Evolutionary conservation across 1,140 invertebrate genomes (phyloP).

Genomic region (Zaprionus ghesquierei): DNA sequence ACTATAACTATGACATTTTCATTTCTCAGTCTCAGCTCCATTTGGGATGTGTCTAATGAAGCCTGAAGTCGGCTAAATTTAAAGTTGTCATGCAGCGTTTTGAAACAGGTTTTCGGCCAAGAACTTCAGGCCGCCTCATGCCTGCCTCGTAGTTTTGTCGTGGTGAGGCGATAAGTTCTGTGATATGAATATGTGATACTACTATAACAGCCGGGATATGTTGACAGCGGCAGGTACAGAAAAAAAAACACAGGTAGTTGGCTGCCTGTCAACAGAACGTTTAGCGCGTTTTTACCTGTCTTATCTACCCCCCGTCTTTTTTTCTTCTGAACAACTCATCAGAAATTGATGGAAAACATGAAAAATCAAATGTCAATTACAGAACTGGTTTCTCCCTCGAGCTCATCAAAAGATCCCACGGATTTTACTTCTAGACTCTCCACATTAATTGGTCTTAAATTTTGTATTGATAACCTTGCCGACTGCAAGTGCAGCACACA

Average conservation of each 20-base stretch:
- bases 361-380: not conserved
- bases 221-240: slow-evolving; percentile 56
- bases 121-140: slow-evolving; percentile 34
- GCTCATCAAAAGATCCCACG: not conserved
- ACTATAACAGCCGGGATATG: slow-evolving; percentile 59
- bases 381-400: not conserved
- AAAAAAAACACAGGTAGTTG: slow-evolving; percentile 70
- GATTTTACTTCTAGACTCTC: not conserved
- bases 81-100: not conserved
- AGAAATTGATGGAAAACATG: slow-evolving; percentile 15
- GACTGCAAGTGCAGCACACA: slow-evolving; percentile 44
- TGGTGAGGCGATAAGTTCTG: slow-evolving; percentile 60
- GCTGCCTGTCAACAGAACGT: slow-evolving; percentile 13
- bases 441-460: not conserved
- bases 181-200: slow-evolving; percentile 69
- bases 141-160: no score
- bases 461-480: not conserved
- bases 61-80: slow-evolving; percentile 37
- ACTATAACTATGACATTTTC: not conserved
- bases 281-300: slow-evolving; percentile 12
- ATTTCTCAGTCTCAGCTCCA: slow-evolving; percentile 23
- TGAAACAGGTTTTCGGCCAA: slow-evolving; percentile 53
- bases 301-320: not conserved
- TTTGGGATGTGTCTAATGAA: slow-evolving; percentile 59
- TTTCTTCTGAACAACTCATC: not conserved